phyloP scores from a whole-genome alignment of 2,797 vertebrate genomes.

The Cossypha niveicapilla region DNA sequence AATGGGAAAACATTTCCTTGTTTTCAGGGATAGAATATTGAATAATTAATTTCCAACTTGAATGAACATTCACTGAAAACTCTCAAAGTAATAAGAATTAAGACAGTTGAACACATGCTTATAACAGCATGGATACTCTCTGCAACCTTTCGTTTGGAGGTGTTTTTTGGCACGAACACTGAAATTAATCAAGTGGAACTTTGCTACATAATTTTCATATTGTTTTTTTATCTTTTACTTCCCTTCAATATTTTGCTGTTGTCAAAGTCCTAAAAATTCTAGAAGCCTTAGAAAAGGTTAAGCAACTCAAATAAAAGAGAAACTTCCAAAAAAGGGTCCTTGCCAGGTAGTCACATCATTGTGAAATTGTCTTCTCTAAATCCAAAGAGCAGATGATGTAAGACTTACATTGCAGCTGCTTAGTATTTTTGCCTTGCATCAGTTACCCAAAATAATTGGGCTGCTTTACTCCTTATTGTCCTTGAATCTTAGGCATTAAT shows the following conservation, averaged over 20 bases:
- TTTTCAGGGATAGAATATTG: neutral
- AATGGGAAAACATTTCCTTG: slow-evolving; percentile 11
- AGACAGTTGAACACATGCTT: neutral
- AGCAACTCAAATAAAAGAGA: neutral
- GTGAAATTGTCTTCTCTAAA: neutral
- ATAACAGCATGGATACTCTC: neutral
- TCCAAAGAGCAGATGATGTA: neutral
- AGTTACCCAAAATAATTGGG: neutral
- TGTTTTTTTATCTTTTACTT: neutral
- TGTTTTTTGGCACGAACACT: neutral
- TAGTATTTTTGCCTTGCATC: neutral
- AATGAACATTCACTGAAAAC: neutral
- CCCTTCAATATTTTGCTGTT: neutral
- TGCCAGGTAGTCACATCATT: rapidly evolving
- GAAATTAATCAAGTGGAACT: neutral
- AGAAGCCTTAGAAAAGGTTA: neutral
- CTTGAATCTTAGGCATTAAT: neutral
- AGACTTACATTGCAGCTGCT: neutral
- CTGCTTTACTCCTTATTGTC: neutral
- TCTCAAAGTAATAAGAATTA: neutral
- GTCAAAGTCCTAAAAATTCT: neutral
- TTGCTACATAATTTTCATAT: neutral
- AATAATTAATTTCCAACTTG: neutral
- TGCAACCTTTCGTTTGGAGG: neutral
- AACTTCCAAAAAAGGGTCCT: neutral